Base-by-base conservation (phyloP, 2,888 invertebrate genomes). In the Orthosia gothica region DNA sequence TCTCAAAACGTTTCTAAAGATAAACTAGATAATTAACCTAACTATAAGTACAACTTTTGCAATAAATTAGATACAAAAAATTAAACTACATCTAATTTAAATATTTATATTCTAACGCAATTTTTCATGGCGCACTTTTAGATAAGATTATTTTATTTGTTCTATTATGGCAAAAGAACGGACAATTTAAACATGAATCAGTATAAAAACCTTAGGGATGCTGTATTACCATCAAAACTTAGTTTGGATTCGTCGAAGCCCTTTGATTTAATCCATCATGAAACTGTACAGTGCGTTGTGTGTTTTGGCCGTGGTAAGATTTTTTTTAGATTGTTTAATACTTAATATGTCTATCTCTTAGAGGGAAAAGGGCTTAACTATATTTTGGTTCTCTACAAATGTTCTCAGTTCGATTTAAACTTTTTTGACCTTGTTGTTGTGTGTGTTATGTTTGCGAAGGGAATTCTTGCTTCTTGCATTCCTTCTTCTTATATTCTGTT, bases 141-240 rank as follows among this genome's bases (percentile, higher is more conserved):
- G 93, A 93, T 93, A 93, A 93, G 93, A 90, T 90, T 88, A 88
- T 76, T 81, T 32, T 91, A 90, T 92, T 91, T 91, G 87, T 82
- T 89, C 57, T 82, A 70, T 83, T 82, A 70, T 83, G 81, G 69
- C 78, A 74, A 82, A 84, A 80, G 15, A 81, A 82, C 68, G 76
- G 76, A 89, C 88, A 91, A 87, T 89, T 89, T 90, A 86, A 86
- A 77, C 85, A 83, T 81, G 89, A 81, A 84, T 63, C 40, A 79
- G 87, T 94, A 95, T 95, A 95, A 93, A 94, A 92, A 91, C 91
- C 90, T 54, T 78, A 89, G 89, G 79, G 74, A 76, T 83, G 76
- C 62, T 81, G 62, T 74, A 74, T 47, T 50, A 74, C 55, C 55
- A 77, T 82, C 87, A 87, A 66, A 85, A 68, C 58, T 52, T 47